These are phyloP conservation scores for Aegotheles bennettii DNA, from an alignment of 2,113 vertebrate species.

Conservation along the genomic window DNA sequence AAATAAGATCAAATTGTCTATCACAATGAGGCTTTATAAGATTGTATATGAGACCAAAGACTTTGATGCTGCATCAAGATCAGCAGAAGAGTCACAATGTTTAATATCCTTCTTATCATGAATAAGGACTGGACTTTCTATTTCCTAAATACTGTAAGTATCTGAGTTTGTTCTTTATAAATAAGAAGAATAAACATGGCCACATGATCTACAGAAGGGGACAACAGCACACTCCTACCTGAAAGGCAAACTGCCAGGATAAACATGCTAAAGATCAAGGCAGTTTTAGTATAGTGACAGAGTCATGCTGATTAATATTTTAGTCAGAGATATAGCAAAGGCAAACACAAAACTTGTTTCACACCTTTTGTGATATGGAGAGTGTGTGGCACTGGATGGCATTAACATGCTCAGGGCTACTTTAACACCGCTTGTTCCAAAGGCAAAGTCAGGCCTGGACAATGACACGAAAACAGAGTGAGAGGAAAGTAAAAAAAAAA, in stretches of 20 bases:
- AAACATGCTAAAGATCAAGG: not conserved
- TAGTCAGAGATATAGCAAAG: not conserved
- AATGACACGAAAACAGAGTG: not conserved
- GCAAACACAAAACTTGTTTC: not conserved
- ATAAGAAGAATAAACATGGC: not conserved
- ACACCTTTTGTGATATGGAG: not conserved
- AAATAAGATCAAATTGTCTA: not conserved
- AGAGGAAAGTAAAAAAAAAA: too few relatives aligned
- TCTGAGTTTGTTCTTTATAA: not conserved
- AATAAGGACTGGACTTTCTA: not conserved
- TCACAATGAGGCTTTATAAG: not conserved
- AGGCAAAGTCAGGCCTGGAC: not conserved
- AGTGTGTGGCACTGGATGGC: rapidly evolving
- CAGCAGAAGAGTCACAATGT: not conserved
- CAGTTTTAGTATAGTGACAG: not conserved
- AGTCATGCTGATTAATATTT: not conserved
- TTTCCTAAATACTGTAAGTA: not conserved
- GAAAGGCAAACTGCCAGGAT: not conserved
- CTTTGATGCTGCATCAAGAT: not conserved
- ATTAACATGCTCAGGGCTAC: not conserved
- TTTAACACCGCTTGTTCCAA: not conserved
- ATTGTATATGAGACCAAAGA: not conserved
- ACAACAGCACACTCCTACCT: not conserved
- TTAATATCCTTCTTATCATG: not conserved
- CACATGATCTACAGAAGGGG: not conserved